Conservation (phyloP, 2,888 invertebrate species). For the Allophyes oxyacanthae region DNA sequence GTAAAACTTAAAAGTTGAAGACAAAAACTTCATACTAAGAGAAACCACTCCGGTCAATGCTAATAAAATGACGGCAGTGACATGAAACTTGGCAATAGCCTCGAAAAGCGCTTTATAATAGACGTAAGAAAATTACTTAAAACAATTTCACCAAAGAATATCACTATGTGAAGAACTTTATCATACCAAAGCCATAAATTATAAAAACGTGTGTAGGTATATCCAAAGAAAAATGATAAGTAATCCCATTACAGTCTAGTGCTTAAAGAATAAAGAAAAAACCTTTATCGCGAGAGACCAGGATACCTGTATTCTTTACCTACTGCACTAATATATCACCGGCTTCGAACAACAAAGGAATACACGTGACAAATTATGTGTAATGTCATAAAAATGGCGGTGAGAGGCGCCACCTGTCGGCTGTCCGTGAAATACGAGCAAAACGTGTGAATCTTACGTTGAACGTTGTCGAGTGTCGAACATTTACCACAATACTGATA, state of each 20-base stretch:
- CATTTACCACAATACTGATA: conserved; percentile 36
- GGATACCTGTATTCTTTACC: conserved; percentile 31
- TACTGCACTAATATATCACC: conserved; percentile 46
- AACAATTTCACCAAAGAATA: background rate
- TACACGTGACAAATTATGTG: conserved; percentile 52
- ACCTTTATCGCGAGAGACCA: conserved; percentile 25
- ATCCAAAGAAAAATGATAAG: conserved; percentile 33
- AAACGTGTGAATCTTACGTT: conserved; percentile 38
- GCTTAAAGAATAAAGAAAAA: conserved; percentile 32
- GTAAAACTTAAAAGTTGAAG: no score
- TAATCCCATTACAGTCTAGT: conserved; percentile 37
- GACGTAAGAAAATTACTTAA: background rate
- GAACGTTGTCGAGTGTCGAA: conserved; percentile 25
- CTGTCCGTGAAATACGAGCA: conserved; percentile 25
- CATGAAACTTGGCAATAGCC: background rate
- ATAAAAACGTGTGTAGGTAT: conserved; percentile 26
- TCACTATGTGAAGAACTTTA: conserved; percentile 4
- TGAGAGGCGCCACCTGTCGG: conserved; percentile 47
- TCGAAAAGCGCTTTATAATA: background rate
- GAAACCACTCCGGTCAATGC: no score
- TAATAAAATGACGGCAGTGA: no score
- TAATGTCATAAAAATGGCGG: conserved; percentile 54
- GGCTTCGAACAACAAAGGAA: conserved; percentile 47
- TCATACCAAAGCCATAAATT: conserved; percentile 28
- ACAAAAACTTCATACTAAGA: no score